Conservation (phyloP, 1,140 invertebrate genomes). For the Bombus terrestris region DNA sequence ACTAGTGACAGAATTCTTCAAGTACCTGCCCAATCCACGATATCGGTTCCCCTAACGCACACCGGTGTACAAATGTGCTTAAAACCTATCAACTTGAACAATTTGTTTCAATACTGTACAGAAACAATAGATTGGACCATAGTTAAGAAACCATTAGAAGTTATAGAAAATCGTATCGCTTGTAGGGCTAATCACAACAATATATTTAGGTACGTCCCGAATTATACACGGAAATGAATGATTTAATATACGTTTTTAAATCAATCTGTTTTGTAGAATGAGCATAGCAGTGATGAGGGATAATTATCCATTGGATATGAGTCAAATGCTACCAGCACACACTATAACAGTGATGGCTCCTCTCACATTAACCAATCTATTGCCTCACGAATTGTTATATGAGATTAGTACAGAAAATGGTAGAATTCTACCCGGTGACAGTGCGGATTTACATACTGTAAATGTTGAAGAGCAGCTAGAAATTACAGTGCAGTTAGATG, state of each 20-base stretch:
- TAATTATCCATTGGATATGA: conserved; percentile 88
- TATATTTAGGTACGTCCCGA: conserved; percentile 72
- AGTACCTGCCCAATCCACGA: conserved; percentile 78
- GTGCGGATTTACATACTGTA: conserved; percentile 76
- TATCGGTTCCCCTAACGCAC: conserved; percentile 87
- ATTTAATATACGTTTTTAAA: neutral
- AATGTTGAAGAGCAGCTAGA: conserved; percentile 88
- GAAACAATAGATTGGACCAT: conserved; percentile 86
- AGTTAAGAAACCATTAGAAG: conserved; percentile 84
- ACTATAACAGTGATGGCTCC: conserved; percentile 92
- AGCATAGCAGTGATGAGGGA: conserved; percentile 91
- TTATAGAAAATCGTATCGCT: conserved; percentile 81
- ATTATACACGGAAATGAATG: neutral
- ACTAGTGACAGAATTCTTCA: conserved; percentile 73
- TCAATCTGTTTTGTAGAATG: conserved; percentile 84
- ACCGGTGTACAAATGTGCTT: conserved; percentile 85
- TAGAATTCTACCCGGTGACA: conserved; percentile 86
- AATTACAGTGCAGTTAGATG: conserved; percentile 90
- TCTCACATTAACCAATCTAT: conserved; percentile 90
- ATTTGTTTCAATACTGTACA: conserved; percentile 85
- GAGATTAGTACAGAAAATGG: conserved; percentile 83
- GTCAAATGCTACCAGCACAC: conserved; percentile 89
- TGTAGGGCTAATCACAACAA: conserved; percentile 79
- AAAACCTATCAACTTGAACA: conserved; percentile 80
- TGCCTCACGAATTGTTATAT: conserved; percentile 89